Evolutionary conservation across 1,140 invertebrate genomes (phyloP).

Genomic region (Drusus annulatus): DNA sequence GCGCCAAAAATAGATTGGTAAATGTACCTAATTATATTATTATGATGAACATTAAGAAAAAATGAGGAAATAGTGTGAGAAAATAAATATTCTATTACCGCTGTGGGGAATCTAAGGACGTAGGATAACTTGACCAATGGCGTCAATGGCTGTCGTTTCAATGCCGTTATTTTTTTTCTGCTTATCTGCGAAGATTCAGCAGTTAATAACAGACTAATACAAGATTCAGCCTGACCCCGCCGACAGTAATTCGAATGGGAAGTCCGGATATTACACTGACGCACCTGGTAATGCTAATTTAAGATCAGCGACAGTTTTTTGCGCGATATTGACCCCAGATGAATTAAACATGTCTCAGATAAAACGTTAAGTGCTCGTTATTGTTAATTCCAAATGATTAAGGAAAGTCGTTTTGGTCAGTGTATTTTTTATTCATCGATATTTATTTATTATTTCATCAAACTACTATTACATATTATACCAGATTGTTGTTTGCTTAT

Average conservation of each 20-base stretch:
- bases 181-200: background rate
- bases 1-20: too few species aligned
- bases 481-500: too few species aligned
- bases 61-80: background rate
- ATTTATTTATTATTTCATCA: too few species aligned
- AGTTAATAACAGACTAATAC: background rate
- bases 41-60: too few species aligned
- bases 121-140: background rate
- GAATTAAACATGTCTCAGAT: too few species aligned
- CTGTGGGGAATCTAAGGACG: background rate
- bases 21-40: too few species aligned
- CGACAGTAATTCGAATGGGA: conserved; percentile 12
- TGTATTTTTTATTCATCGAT: too few species aligned
- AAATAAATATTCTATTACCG: conserved; percentile 13
- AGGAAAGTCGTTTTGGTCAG: too few species aligned
- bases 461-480: too few species aligned
- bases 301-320: background rate
- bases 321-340: background rate
- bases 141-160: background rate
- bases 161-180: background rate
- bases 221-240: background rate
- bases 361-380: too few species aligned
- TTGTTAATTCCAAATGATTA: too few species aligned
- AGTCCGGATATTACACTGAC: conserved; percentile 14
- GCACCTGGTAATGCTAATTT: conserved; percentile 8